Base-by-base conservation (phyloP, 2,797 vertebrate genomes). In the Phylloscopus collybita region DNA sequence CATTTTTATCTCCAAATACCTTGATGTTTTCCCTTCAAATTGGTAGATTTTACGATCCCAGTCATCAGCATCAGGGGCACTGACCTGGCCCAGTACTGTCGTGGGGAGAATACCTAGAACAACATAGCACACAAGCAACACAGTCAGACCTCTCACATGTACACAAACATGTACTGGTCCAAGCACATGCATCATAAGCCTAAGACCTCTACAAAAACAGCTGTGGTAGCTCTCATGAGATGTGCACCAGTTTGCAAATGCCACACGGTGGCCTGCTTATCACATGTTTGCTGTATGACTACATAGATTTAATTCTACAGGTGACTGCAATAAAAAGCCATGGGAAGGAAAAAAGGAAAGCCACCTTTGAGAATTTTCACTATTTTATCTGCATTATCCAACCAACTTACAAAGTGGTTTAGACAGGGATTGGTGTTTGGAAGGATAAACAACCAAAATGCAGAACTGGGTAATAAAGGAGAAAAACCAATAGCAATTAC, bases 31-130 rank as follows among this genome's bases (percentile, higher is more conserved):
- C 70, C 98, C 98, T 98, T 99, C 98, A 86, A 98, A 98, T 66
- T 97, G 98, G 97, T 98, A 99, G 89, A 97, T 97, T 97, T 99
- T 99, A 96, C 90, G 97, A 69, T 98, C 98, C 98, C 98, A 99
- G 72, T 99, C 99, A 80, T 99, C 99, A 44, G 98, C 98, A 95
- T 99, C 99, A 51, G 98, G 98, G n/a, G 98, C 98, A 89, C 88
- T 98, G 93, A 99, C 97, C 86, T 98, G 98, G 92, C 99, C 99
- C 75, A 99, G 97, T 19, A 96, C 76, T 16, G 98, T 98, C 0
- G 88, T 97, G 49, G 98, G 98, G 72, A 99, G 98, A 75, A 98
- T 92, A 95, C 98, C 99, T 99, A n/a, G 38, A 91, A 95, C 9
- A 90, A 82, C 19, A 95, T 0, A 87, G n/a, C 22, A 66, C 11